Conservation (phyloP, 2,797 vertebrate genomes). For the Enoplosus armatus region DNA sequence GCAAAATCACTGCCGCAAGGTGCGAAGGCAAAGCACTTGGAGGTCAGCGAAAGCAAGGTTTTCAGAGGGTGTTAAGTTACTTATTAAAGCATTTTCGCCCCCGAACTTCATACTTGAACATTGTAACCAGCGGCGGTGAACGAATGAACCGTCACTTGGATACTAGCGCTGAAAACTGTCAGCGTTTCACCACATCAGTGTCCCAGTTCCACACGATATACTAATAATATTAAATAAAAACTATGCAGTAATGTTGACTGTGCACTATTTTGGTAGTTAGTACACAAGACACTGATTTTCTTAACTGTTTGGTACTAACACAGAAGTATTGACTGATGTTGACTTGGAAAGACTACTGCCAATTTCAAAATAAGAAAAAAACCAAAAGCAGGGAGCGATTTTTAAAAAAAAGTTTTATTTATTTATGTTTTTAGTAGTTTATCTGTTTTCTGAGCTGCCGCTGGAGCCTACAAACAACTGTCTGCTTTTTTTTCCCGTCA, state of each 20-base stretch:
- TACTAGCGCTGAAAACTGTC: not conserved
- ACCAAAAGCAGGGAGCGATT: too few relatives aligned
- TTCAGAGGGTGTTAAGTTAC: not conserved
- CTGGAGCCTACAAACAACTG: not conserved
- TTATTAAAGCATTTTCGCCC: not conserved
- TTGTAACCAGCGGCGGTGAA: not conserved
- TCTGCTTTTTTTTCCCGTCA: not conserved
- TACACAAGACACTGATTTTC: not conserved
- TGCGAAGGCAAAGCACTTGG: not conserved
- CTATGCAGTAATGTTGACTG: conserved; percentile 2
- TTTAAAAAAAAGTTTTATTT: too few relatives aligned
- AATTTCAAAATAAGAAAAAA: conserved; percentile 2
- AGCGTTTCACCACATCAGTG: not conserved
- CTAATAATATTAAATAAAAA: not conserved
- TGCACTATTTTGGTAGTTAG: not conserved
- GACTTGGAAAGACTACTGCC: conserved; percentile 15
- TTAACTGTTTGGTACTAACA: not conserved
- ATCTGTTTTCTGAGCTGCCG: not conserved
- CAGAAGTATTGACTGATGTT: not conserved
- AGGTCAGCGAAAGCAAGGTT: not conserved
- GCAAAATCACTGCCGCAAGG: conserved; percentile 24
- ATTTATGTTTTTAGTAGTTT: too few relatives aligned
- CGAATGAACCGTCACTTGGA: not conserved
- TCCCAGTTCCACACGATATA: conserved; percentile 8
- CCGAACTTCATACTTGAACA: not conserved